phyloP scores from a whole-genome alignment of 2,797 vertebrate species.

The Pseudocheirus occidentalis region DNA sequence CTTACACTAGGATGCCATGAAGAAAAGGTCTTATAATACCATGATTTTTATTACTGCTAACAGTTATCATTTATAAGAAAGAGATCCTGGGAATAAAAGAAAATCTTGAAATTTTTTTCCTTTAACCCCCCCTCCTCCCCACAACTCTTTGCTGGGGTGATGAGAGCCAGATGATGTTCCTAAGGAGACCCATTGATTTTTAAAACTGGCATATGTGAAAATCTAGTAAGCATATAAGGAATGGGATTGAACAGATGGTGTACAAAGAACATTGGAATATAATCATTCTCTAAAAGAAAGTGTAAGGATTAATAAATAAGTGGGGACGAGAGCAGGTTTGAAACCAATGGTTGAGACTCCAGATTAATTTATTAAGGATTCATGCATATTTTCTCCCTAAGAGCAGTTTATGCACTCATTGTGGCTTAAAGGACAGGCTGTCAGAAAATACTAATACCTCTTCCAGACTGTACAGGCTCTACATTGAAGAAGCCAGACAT shows the following conservation, averaged over 20 bases:
- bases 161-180: slow-evolving; percentile 49
- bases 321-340: slow-evolving; percentile 9
- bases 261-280: slow-evolving; percentile 53
- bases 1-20: background rate
- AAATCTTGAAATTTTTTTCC: background rate
- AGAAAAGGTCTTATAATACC: background rate
- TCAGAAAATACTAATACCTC: background rate
- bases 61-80: background rate
- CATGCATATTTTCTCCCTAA: background rate
- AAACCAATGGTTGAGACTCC: slow-evolving; percentile 46
- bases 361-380: slow-evolving; percentile 41
- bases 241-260: slow-evolving; percentile 45
- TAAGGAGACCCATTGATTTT: slow-evolving; percentile 49
- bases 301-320: slow-evolving; percentile 60
- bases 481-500: background rate
- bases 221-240: slow-evolving; percentile 50
- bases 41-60: background rate
- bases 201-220: slow-evolving; percentile 70
- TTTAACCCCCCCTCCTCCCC: background rate
- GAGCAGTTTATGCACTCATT: background rate
- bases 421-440: background rate
- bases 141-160: background rate
- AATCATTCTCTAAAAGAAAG: slow-evolving; percentile 57
- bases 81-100: background rate
- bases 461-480: background rate